phyloP scores from a whole-genome alignment of 1,140 invertebrate genomes.

The Coenobita brevimanus region DNA sequence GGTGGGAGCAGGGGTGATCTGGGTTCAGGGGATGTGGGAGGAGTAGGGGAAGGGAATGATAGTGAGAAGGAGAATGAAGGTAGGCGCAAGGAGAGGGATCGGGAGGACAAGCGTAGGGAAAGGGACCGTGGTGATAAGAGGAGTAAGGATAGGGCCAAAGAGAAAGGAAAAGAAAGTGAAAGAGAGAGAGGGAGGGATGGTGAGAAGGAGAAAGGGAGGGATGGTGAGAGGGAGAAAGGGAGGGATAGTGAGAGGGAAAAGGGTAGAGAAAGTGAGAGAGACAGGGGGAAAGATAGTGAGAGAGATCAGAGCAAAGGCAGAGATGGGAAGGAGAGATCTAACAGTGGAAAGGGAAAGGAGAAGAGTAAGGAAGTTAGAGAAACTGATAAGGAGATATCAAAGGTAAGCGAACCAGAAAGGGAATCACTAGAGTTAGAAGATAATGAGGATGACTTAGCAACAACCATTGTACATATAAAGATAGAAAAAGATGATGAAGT shows the following conservation, averaged over 20 bases:
- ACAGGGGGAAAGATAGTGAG: neutral
- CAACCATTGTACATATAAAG: conserved; percentile 51
- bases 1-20: neutral
- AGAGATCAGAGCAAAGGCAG: neutral
- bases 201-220: neutral
- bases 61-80: conserved; percentile 55
- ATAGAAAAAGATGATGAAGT: conserved; percentile 55
- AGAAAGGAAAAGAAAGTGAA: conserved; percentile 28
- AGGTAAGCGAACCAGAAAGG: conserved; percentile 14
- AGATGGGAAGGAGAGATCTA: conserved; percentile 1
- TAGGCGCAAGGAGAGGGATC: conserved; percentile 32
- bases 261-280: conserved; percentile 12
- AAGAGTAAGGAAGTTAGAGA: conserved; percentile 9
- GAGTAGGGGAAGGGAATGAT: conserved; percentile 30
- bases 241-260: conserved; percentile 7
- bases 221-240: conserved; percentile 1
- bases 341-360: neutral
- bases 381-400: conserved; percentile 33
- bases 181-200: neutral
- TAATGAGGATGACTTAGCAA: conserved; percentile 24
- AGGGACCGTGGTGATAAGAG: conserved; percentile 17
- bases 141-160: conserved; percentile 20
- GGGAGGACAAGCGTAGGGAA: too few species aligned
- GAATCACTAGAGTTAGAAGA: neutral
- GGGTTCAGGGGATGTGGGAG: neutral